phyloP scores from a whole-genome alignment of 2,797 vertebrate genomes.

The Sebastes wilsoni region DNA sequence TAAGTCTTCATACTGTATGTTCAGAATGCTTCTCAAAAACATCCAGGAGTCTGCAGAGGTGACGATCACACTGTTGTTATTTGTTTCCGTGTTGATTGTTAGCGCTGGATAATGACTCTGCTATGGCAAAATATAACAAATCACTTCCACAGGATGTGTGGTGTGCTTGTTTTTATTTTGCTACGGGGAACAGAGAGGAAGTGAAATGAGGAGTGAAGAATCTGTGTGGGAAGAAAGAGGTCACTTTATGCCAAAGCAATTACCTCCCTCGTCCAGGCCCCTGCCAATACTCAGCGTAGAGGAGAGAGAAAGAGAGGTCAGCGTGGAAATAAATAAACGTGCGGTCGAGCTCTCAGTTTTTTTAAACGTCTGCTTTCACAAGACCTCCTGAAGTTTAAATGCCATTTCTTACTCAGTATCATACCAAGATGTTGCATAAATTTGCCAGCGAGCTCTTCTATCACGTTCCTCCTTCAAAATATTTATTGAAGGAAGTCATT shows the following conservation, averaged over 20 bases:
- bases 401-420: conserved; percentile 18
- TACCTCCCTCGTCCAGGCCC: conserved; percentile 65
- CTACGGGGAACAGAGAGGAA: conserved; percentile 29
- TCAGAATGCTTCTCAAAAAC: background rate
- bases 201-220: conserved; percentile 55
- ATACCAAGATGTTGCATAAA: background rate
- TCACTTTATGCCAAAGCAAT: conserved; percentile 77
- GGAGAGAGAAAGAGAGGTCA: conserved; percentile 65
- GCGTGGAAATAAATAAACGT: conserved; percentile 55
- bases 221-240: conserved; percentile 75
- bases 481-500: conserved; percentile 7
- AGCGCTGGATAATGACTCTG: conserved; percentile 56
- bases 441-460: background rate
- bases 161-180: conserved; percentile 58
- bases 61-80: conserved; percentile 33
- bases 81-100: conserved; percentile 62
- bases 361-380: conserved; percentile 33
- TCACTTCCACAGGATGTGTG: conserved; percentile 57
- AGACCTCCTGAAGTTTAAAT: conserved; percentile 45
- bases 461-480: background rate
- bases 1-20: background rate
- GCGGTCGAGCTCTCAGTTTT: conserved; percentile 41
- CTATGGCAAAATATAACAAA: conserved; percentile 39
- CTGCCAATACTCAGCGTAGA: conserved; percentile 61
- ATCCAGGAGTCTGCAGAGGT: conserved; percentile 27